Conservation (phyloP, 2,113 vertebrate genomes). For the Pantherophis guttatus region DNA sequence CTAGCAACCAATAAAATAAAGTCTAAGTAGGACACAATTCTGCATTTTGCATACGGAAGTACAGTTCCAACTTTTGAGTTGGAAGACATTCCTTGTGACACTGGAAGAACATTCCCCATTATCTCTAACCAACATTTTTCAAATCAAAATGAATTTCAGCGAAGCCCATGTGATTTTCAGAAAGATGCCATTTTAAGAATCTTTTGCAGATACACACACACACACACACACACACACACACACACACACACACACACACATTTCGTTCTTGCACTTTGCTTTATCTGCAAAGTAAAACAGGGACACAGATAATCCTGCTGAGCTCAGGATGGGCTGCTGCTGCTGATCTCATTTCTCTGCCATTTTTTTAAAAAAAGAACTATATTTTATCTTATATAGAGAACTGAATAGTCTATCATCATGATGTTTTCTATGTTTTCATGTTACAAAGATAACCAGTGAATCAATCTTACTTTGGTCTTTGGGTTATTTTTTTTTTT, state of each 20-base stretch:
- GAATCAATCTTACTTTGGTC: accelerated
- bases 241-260: too few species aligned
- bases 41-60: not conserved
- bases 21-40: not conserved
- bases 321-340: not conserved
- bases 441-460: not conserved
- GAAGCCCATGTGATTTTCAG: not conserved
- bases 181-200: not conserved
- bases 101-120: not conserved
- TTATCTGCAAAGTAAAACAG: not conserved
- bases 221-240: too few species aligned
- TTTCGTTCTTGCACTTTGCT: not conserved
- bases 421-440: not conserved
- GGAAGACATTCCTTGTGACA: not conserved
- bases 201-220: not conserved
- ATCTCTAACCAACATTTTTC: not conserved
- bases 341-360: not conserved
- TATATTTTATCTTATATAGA: not conserved
- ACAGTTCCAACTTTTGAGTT: not conserved
- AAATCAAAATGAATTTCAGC: not conserved
- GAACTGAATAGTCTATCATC: not conserved
- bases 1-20: not conserved
- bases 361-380: not conserved
- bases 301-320: not conserved
- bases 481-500: slow-evolving; percentile 4